Percentiles rank a stretch among this genome's conserved stretches.
phyloP scores from a whole-genome alignment of 2,113 vertebrate genomes.

The Caretta caretta region DNA sequence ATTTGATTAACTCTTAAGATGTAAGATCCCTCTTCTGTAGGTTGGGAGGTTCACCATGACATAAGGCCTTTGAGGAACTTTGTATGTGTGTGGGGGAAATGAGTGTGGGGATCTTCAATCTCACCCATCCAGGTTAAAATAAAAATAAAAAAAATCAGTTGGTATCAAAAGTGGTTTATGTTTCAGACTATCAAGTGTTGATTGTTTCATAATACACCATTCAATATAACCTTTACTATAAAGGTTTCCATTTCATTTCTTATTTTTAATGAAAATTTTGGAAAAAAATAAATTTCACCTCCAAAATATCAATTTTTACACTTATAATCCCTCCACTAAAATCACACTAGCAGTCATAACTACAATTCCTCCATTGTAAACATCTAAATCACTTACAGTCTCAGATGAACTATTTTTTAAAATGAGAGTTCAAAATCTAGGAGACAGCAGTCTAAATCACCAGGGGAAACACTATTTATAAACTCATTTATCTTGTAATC shows the following conservation, averaged over 20 bases:
- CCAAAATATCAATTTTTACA: not conserved
- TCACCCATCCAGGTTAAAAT: not conserved
- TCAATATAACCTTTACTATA: not conserved
- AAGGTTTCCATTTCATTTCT: not conserved
- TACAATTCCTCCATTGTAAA: not conserved
- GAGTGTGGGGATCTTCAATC: not conserved
- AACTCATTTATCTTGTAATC: not conserved
- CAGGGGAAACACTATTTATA: not conserved
- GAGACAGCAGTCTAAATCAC: not conserved
- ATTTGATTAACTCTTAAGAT: conserved; percentile 20
- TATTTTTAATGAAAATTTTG: not conserved
- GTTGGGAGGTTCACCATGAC: not conserved
- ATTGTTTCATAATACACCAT: not conserved
- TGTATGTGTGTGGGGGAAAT: not conserved
- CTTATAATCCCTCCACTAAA: not conserved
- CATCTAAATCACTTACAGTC: not conserved
- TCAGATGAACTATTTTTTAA: not conserved
- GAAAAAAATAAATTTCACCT: not conserved
- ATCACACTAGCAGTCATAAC: not conserved
- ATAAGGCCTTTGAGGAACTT: not conserved
- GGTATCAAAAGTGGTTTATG: not conserved
- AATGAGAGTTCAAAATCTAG: not conserved
- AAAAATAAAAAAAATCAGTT: not conserved
- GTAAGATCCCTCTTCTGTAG: not conserved
- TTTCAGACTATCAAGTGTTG: not conserved